phyloP scores from a whole-genome alignment of 2,797 vertebrate species.

The Brotogeris chrysoptera region DNA sequence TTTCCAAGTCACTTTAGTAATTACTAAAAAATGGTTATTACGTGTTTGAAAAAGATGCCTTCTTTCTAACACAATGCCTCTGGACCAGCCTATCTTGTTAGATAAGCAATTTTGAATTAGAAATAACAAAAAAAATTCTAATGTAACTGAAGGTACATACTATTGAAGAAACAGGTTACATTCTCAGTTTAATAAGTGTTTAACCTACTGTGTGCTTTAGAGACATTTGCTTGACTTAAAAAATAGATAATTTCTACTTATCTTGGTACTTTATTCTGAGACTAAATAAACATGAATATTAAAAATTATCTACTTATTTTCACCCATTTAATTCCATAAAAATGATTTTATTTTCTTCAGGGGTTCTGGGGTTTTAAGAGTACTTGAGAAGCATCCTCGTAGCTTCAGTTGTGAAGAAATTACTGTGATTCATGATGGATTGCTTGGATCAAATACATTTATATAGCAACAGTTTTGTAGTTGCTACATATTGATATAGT shows the following conservation, averaged over 20 bases:
- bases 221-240: background rate
- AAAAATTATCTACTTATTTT: background rate
- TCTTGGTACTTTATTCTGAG: background rate
- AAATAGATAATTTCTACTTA: background rate
- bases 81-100: background rate
- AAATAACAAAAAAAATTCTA: background rate
- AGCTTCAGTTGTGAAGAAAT: background rate
- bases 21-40: background rate
- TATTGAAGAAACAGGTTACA: background rate
- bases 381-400: background rate
- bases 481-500: background rate
- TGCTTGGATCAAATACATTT: background rate
- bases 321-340: background rate
- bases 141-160: background rate
- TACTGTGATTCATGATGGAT: background rate
- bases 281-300: background rate
- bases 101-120: background rate
- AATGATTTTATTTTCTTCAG: background rate
- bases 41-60: rapidly evolving
- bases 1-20: background rate
- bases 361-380: background rate
- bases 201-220: background rate
- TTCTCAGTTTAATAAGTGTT: background rate
- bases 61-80: background rate
- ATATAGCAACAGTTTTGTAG: background rate